Conservation (phyloP, 2,797 vertebrate species). For the Lithobates pipiens region DNA sequence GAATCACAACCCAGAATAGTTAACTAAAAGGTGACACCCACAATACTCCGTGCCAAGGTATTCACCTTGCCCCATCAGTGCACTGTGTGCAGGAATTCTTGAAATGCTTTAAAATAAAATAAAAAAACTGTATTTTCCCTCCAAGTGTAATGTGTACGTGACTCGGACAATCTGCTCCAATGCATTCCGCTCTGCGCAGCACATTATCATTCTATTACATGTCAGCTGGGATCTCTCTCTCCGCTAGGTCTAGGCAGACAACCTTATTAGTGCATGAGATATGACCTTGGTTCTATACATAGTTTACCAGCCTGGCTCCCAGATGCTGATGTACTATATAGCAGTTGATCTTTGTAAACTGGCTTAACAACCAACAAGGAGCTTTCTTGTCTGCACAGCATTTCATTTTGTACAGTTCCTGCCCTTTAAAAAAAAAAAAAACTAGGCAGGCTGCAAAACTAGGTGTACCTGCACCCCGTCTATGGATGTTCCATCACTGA, state of each 20-base stretch:
- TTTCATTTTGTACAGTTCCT: conserved; percentile 18
- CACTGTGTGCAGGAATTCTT: too few species aligned
- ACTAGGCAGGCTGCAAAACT: not conserved
- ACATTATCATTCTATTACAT: conserved; percentile 6
- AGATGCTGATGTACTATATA: conserved; percentile 19
- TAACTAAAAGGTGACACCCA: not conserved
- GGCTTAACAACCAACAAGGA: conserved; percentile 15
- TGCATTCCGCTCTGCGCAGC: not conserved
- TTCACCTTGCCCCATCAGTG: not conserved
- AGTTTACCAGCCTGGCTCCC: not conserved
- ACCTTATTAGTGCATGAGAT: conserved; percentile 28
- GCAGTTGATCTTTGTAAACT: conserved; percentile 13
- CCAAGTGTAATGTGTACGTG: not conserved
- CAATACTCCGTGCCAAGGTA: not conserved
- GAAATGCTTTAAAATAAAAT: too few species aligned
- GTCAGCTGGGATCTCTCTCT: conserved; percentile 2
- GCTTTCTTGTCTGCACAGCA: not conserved
- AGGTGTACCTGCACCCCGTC: too few species aligned
- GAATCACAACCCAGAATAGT: not conserved
- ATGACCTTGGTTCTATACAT: conserved; percentile 21
- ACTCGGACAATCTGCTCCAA: not conserved
- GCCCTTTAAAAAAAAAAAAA: too few species aligned
- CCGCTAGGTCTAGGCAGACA: not conserved
- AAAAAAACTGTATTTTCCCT: not conserved
- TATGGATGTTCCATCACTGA: not conserved